Evolutionary conservation across 2,113 vertebrate species (phyloP), one percentile per base, ranked within the genome.

Genomic region (Rhinolophus ferrumequinum): DNA sequence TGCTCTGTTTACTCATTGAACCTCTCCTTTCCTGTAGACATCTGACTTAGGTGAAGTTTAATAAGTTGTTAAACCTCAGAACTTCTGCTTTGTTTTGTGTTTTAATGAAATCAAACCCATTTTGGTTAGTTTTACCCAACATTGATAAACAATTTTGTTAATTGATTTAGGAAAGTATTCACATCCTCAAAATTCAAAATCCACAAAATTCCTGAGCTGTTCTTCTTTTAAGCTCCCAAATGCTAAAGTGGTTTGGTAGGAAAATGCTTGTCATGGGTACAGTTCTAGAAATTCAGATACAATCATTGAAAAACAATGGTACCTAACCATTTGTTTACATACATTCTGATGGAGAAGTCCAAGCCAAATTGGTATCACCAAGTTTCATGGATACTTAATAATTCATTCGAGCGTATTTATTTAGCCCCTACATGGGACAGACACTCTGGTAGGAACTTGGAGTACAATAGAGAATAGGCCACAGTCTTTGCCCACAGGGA

Each of bases 1-100:
- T 93, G 73, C n/a, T 93, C 41, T 91, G 6, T 89, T 93, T 80
- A 33, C 19, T 85, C 44, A 69, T 62, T 80, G 52, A 95, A 56
- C 41, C 19, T 73, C 1, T 52, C 7, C 33, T 95, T 93, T 70
- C n/a, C 54, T 15, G 1, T 50, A 38, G 62, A 73, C 18, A 56
- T 64, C 30, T 93, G 35, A 56, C 66, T 95, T 90, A 82, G 44
- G 24, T 82, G 24, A 93, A 47, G 5, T 91, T 86, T 28, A 83
- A 24, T 70, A 88, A 96, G 50, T 26, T 81, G 52, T 76, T 93
- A 90, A 90, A 69, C 38, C 7, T 82, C 14, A 69, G 35, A 62
- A 88, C 33, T 92, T 28, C 3, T n/a, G 18, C 66, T 80, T 60
- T 84, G 7, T 62, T 95, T 56, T 64, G 6, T 72, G 33, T 88